Evolutionary conservation across 2,113 vertebrate genomes (phyloP), one percentile per base, ranked within the genome.

Genomic region (Melanotaenia duboulayi): DNA sequence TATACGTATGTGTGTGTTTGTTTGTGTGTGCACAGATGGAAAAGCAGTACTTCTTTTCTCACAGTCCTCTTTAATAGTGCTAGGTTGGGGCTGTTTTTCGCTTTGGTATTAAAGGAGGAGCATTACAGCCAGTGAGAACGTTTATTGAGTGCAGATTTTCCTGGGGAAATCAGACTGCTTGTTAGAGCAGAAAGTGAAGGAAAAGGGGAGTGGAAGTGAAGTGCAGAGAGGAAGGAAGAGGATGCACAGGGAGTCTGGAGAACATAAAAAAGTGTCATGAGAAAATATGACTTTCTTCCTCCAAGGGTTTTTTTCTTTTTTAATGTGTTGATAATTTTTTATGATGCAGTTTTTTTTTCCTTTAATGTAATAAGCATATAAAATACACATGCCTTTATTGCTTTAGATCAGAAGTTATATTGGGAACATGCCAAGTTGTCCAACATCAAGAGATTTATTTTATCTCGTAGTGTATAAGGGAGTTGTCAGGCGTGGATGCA

Each of bases 111-210:
- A 80, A 85, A 89, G 69, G 23, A 65, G 77, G 74, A 58, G 65
- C 64, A 78, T 74, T 81, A 68, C 11, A 74, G 77, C 50, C 61
- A 65, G 66, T 16, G 37, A 76, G 76, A 71, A 82, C 66, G 70
- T 80, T 88, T 87, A 83, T 79, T 81, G 84, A 82, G 75, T 82
- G 88, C 78, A 80, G 88, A 90, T 90, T 92, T 93, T 90, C 82
- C 89, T 81, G 77, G 76, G 84, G 82, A 88, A 90, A 92, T 90
- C 87, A 87, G 84, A 86, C 76, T 75, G 80, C 85, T 83, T 87
- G 85, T 86, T 84, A 86, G 79, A 88, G 86, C 83, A 86, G 70
- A 90, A 87, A 88, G 64, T 74, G 84, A 84, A 84, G 71, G 67
- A 62, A 86, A 74, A 62, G 60, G 67, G 65, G 67, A 87, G 78